These are phyloP conservation scores for Scolopax bukidnonensis DNA, from an alignment of 2,797 vertebrate species.

Conservation along the genomic window DNA sequence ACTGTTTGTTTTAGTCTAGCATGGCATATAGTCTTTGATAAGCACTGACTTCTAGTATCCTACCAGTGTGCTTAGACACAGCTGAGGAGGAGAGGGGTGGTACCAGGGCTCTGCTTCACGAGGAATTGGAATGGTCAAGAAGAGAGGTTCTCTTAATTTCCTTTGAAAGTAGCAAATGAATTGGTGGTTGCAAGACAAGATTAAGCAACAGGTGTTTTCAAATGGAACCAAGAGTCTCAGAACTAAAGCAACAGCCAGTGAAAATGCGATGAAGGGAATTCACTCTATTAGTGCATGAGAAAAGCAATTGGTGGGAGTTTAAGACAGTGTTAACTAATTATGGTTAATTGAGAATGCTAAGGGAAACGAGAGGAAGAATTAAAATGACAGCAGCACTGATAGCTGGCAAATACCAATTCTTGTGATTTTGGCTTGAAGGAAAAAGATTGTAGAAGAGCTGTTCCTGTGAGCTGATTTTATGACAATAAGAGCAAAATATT, in stretches of 20 bases:
- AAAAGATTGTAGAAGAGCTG: background rate
- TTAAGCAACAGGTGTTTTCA: background rate
- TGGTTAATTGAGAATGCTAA: background rate
- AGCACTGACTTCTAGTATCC: background rate
- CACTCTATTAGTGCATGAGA: background rate
- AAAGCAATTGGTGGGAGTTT: background rate
- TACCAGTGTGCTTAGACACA: background rate
- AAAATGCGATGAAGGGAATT: background rate
- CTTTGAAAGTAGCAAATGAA: background rate
- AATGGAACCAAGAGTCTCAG: background rate
- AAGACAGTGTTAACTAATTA: background rate
- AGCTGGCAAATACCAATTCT: background rate
- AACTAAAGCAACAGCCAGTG: background rate
- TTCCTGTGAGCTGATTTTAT: background rate
- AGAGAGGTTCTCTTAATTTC: background rate
- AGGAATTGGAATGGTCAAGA: background rate
- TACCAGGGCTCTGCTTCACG: background rate
- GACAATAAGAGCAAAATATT: background rate
- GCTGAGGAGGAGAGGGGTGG: background rate
- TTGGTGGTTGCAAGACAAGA: background rate
- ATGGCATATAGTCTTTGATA: background rate
- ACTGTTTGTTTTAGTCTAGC: background rate
- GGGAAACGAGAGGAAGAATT: background rate
- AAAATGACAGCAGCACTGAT: rapidly evolving
- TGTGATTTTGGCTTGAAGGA: background rate